Evolutionary conservation across 23 tunicate genomes (phyloP), one percentile per base, ranked within the genome.

Genomic region (Trididemnum miniatum): DNA sequence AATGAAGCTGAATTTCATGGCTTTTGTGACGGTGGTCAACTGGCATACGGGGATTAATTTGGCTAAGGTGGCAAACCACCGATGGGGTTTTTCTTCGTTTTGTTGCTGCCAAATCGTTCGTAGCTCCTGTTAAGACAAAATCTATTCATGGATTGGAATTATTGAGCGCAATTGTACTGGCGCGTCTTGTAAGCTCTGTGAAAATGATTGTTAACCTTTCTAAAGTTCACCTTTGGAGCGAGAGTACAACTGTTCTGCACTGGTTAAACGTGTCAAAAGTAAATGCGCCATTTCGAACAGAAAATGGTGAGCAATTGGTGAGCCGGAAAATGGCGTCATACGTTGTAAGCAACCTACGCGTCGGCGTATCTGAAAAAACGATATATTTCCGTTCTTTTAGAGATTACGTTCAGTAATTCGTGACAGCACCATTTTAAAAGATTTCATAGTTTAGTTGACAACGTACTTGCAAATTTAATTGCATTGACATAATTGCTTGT

Each of bases 81-180:
- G 5, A 18, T n/a, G 33, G 38, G 5, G 25, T 5, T 3, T 74
- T 5, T 74, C 27, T 74, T 5, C 65, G 65, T 4, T 74, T 74
- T 39, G 63, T 74, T 36, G 62, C 62, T 74, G 80, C 80, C 3
- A 74, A 36, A 74, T 37, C 80, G 3, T 74, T 49, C 38, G 80
- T 74, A 7, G 63, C 80, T 18, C 80, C 80, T 23, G 24, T 22
- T 1, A 74, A 74, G 29, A 74, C 12, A 28, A 37, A 39, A 74
- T 39, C 80, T 3, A 74, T 38, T 7, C 80, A 65, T 25, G 5
- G 38, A 71, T 24, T 71, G 40, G 76, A 71, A 71, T 23, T 71
- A 22, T 7, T 39, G 63, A 27, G 9, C 18, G 64, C 64, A 5
- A 2, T 67, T 3, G 32, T 67, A 7, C 38, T 67, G 3, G 12